These are phyloP conservation scores for Pemphredon lugubris DNA, from an alignment of 2,888 invertebrate genomes.

Conservation along the genomic window DNA sequence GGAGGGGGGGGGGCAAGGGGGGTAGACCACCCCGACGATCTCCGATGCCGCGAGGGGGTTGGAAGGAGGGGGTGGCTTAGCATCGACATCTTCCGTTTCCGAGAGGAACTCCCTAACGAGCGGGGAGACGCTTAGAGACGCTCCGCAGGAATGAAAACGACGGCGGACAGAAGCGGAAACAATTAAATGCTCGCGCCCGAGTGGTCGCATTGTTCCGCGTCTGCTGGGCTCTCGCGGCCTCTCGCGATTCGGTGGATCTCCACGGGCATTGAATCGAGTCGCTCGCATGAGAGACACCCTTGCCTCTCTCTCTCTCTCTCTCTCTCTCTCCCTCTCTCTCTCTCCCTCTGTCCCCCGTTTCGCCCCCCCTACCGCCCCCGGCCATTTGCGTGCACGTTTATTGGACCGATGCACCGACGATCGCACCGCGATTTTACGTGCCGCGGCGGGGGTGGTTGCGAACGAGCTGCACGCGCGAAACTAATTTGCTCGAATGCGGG, in stretches of 20 bases:
- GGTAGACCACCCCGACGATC: background rate
- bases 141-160: conserved; percentile 66
- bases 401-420: conserved; percentile 35
- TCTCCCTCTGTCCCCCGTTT: too few species aligned
- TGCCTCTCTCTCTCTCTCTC: too few species aligned
- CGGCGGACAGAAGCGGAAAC: conserved; percentile 68
- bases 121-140: conserved; percentile 64
- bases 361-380: too few species aligned
- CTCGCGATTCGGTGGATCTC: conserved; percentile 57
- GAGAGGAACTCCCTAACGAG: conserved; percentile 77
- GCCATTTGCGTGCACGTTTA: conserved; percentile 24
- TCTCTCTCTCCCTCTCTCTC: too few species aligned
- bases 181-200: conserved; percentile 71
- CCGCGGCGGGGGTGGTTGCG: conserved; percentile 18
- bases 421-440: conserved; percentile 11
- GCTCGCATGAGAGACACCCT: conserved; percentile 41
- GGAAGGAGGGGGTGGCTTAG: conserved; percentile 54
- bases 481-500: conserved; percentile 19
- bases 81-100: conserved; percentile 73
- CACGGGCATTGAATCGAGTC: conserved; percentile 45
- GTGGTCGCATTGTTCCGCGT: conserved; percentile 65
- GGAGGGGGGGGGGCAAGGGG: too few species aligned
- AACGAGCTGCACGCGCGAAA: conserved; percentile 42
- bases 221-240: conserved; percentile 32
- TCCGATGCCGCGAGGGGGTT: conserved; percentile 9